phyloP scores from a whole-genome alignment of 2,797 vertebrate species.

The Psittacula echo region DNA sequence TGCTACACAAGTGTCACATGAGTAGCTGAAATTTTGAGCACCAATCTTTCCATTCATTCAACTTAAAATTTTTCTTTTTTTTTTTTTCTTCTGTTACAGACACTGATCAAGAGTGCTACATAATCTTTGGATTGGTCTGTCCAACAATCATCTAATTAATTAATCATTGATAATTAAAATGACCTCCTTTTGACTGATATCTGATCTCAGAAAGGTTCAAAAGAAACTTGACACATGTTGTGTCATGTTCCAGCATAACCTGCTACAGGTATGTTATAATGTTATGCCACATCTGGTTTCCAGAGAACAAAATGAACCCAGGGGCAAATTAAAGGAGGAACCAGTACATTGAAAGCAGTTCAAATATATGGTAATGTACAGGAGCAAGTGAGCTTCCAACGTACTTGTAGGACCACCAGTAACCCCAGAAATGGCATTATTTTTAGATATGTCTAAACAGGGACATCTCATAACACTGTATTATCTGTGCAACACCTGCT shows the following conservation, averaged over 20 bases:
- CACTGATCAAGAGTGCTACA: conserved; percentile 25
- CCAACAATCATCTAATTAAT: conserved; percentile 81
- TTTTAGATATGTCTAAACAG: not conserved
- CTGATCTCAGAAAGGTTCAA: conserved; percentile 72
- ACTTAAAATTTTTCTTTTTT: not conserved
- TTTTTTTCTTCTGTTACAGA: not conserved
- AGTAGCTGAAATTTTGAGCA: not conserved
- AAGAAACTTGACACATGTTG: conserved; percentile 79
- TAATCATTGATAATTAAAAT: conserved; percentile 83
- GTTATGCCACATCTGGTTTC: conserved; percentile 67
- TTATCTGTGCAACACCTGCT: not conserved
- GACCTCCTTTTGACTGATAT: conserved; percentile 81
- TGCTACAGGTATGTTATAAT: conserved; percentile 56
- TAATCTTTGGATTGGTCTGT: conserved; percentile 69
- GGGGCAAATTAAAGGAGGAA: conserved; percentile 51
- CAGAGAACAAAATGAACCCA: conserved; percentile 34
- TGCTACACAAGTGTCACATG: not conserved
- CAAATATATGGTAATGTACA: not conserved
- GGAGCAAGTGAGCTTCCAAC: not conserved
- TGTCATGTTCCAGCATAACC: conserved; percentile 74
- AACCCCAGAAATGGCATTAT: not conserved
- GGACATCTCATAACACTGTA: not conserved
- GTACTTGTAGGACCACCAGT: not conserved
- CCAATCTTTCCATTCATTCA: conserved; percentile 16
- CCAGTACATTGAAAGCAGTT: not conserved